Percentiles rank a stretch among this genome's conserved stretches.
Conservation (phyloP, 2,113 vertebrate species). For the Gadus macrocephalus region DNA sequence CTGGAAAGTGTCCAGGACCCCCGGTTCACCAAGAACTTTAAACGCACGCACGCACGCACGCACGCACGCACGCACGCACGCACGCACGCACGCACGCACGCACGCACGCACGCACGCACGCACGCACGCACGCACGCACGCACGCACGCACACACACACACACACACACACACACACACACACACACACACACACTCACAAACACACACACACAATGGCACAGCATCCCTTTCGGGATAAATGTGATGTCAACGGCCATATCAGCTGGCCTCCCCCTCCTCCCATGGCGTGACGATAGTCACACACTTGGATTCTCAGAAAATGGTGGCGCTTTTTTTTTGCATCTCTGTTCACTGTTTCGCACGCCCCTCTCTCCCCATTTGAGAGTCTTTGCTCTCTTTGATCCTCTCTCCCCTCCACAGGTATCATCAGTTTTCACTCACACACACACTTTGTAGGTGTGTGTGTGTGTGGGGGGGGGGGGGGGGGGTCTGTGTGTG, state of each 20-base stretch:
- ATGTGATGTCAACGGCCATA: no score
- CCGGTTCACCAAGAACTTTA: conserved; percentile 31
- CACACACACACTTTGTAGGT: not conserved
- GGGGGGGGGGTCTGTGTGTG: not conserved
- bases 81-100: conserved; percentile 1
- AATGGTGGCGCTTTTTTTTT: no score
- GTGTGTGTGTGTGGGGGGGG: not conserved
- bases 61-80: not conserved
- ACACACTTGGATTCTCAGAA: no score
- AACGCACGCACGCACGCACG: not conserved
- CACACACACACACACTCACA: not conserved
- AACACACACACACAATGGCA: not conserved
- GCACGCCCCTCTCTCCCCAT: no score
- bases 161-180: no score
- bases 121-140: conserved; percentile 5
- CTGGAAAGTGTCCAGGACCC: conserved; percentile 37
- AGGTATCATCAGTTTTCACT: no score
- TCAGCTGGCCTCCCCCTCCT: no score
- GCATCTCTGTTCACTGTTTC: no score
- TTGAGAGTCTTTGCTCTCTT: no score
- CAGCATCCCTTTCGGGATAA: no score
- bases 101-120: conserved; percentile 2
- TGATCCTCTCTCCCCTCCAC: no score
- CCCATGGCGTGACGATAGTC: no score
- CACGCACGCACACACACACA: not conserved